Conservation (phyloP, 1,140 invertebrate genomes). For the Bombus consobrinus region DNA sequence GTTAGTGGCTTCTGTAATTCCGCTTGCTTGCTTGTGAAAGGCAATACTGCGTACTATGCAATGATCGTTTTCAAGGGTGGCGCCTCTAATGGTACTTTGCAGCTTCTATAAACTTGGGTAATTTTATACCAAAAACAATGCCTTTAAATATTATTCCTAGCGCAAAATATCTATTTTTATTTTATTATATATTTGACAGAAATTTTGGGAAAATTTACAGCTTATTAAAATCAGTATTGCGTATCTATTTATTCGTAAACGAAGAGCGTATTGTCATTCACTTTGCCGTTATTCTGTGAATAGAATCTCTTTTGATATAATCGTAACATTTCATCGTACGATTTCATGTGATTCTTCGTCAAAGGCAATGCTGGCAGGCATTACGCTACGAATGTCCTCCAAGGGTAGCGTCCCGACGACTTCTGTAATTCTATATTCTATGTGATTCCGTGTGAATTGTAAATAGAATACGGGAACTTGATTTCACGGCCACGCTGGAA, state of each 20-base stretch:
- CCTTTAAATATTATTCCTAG: background rate
- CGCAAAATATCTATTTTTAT: too few species aligned
- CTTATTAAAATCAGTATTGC: background rate
- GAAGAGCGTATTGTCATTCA: background rate
- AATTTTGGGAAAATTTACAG: background rate
- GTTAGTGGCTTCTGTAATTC: conserved; percentile 7
- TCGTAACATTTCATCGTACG: background rate
- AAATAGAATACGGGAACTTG: background rate
- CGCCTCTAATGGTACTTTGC: background rate
- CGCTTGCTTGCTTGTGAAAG: background rate
- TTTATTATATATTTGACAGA: background rate
- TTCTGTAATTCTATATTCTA: background rate
- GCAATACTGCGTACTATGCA: background rate
- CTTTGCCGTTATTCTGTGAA: background rate
- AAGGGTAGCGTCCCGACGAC: too few species aligned
- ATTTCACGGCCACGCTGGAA: conserved; percentile 2
- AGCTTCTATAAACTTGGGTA: background rate
- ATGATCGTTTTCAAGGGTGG: conserved; percentile 17
- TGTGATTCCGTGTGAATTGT: background rate
- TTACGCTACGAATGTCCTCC: background rate
- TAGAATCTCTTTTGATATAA: background rate
- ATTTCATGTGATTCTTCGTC: background rate
- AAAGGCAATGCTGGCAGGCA: background rate
- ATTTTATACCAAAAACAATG: background rate
- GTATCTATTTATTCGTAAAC: background rate